These are phyloP conservation scores for Ectropis crepuscularia DNA, from an alignment of 2,888 invertebrate genomes.

Conservation along the genomic window DNA sequence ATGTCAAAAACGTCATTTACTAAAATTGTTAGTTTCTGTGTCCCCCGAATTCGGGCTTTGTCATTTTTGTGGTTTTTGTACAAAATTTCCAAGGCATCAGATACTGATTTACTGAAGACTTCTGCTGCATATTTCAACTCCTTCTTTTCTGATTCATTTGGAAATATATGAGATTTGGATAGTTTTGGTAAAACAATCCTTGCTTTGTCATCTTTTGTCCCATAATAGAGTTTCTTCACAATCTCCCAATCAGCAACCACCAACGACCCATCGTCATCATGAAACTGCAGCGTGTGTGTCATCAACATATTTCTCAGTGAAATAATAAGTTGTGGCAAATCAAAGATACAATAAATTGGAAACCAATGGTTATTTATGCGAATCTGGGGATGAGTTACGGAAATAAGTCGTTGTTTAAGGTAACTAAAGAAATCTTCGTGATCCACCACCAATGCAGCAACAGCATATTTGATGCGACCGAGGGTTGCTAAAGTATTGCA, in stretches of 20 bases:
- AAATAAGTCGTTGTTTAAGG: background rate
- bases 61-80: background rate
- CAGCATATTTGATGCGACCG: background rate
- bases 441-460: slow-evolving; percentile 12
- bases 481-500: background rate
- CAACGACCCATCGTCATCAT: slow-evolving; percentile 3
- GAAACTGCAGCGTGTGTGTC: slow-evolving; percentile 9
- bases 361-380: background rate
- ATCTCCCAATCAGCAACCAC: slow-evolving; percentile 4
- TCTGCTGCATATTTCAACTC: slow-evolving; percentile 18
- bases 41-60: background rate
- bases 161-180: slow-evolving; percentile 13
- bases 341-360: slow-evolving; percentile 16
- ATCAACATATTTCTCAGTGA: slow-evolving; percentile 17
- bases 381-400: background rate
- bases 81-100: slow-evolving; percentile 4
- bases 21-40: slow-evolving; percentile 5
- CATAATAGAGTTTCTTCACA: background rate
- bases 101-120: slow-evolving; percentile 20
- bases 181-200: background rate
- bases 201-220: background rate
- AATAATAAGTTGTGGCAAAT: slow-evolving; percentile 16
- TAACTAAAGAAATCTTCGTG: slow-evolving; percentile 11
- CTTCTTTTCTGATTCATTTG: slow-evolving; percentile 11
- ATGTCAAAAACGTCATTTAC: slow-evolving; percentile 17